A percentile compares a stretch with the other conserved stretches of the same genome.
Evolutionary conservation across 2,888 invertebrate species (phyloP).

Genomic region (Mycalesis mineus): DNA sequence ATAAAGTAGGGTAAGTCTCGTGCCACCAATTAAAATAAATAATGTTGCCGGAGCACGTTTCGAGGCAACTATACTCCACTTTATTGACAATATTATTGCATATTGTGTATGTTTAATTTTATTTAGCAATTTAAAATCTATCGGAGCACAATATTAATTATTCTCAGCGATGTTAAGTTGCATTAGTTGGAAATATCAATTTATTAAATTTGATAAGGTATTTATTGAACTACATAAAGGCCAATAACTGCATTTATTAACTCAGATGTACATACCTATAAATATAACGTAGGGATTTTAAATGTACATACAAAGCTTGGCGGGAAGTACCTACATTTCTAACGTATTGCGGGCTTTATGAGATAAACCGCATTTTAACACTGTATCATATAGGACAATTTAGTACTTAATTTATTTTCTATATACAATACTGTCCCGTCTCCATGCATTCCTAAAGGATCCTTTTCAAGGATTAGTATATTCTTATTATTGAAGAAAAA

Average conservation of each 20-base stretch:
- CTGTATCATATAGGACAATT: conserved; percentile 56
- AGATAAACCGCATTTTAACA: conserved; percentile 59
- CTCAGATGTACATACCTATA: conserved; percentile 34
- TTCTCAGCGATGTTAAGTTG: background rate
- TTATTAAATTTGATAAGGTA: background rate
- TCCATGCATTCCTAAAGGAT: conserved; percentile 66
- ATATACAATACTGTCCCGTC: conserved; percentile 52
- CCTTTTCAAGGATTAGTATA: conserved; percentile 62
- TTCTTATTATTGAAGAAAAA: conserved; percentile 54
- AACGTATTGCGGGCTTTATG: conserved; percentile 53
- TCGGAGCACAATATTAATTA: background rate
- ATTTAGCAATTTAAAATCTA: background rate
- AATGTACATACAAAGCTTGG: conserved; percentile 54
- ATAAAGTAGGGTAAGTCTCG: too few species aligned
- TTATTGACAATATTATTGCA: too few species aligned
- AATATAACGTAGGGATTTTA: conserved; percentile 23
- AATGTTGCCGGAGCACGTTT: too few species aligned
- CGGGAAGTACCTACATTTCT: conserved; percentile 45
- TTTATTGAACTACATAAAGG: background rate
- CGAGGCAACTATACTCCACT: too few species aligned
- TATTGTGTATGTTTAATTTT: too few species aligned
- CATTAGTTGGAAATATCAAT: background rate
- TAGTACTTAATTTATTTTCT: conserved; percentile 74
- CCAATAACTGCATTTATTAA: conserved; percentile 18
- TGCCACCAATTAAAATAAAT: too few species aligned